phyloP scores from a whole-genome alignment of 92 coral and sea anemone genomes.

The Palythoa caribaeorum region DNA sequence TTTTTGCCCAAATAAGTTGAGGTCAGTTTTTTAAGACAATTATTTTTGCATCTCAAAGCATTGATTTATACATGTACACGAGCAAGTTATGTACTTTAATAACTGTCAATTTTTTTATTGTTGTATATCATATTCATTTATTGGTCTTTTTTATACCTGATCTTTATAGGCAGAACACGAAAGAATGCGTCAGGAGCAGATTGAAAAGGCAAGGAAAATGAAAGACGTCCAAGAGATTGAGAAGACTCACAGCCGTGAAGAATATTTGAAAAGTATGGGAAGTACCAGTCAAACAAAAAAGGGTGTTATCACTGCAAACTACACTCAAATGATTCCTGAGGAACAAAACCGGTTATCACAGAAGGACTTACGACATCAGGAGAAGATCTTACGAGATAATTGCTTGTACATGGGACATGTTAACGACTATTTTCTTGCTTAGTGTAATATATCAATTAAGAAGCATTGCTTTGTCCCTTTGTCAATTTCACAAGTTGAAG shows the following conservation, averaged over 20 bases:
- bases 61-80: no score
- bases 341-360: slow-evolving; percentile 80
- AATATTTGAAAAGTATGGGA: slow-evolving; percentile 90
- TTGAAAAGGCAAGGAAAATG: slow-evolving; percentile 50
- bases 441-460: background rate
- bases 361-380: slow-evolving; percentile 92
- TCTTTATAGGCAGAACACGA: slow-evolving; percentile 64
- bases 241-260: slow-evolving; percentile 69
- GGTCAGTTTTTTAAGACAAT: no score
- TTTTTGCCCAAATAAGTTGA: no score
- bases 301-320: slow-evolving; percentile 80
- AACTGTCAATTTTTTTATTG: background rate
- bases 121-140: background rate
- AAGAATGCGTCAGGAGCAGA: slow-evolving; percentile 58
- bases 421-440: slow-evolving; percentile 88
- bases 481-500: background rate
- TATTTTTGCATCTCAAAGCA: no score
- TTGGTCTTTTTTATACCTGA: background rate
- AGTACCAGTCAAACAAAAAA: slow-evolving; percentile 70
- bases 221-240: slow-evolving; percentile 75
- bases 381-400: slow-evolving; percentile 80
- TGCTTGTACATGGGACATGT: slow-evolving; percentile 95
- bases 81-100: no score
- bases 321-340: slow-evolving; percentile 89
- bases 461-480: background rate